Evolutionary conservation across 2,113 vertebrate species (phyloP), one percentile per base, ranked within the genome.

Genomic region (Fukomys damarensis): DNA sequence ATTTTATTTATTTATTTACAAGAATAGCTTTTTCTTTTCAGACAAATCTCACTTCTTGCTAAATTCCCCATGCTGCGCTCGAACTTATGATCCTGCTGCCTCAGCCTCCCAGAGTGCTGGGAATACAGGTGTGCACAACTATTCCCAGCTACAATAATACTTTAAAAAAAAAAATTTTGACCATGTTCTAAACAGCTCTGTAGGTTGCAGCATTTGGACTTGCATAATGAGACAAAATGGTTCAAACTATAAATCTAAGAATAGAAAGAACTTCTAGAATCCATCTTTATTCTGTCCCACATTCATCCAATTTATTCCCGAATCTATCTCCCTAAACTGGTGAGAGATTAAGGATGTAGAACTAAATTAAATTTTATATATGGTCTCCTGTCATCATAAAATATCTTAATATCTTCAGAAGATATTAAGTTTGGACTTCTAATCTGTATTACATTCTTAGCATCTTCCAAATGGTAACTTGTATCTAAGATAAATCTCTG

Each of bases 401-500:
- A 61, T 93, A 70, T 4, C n/a, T n/a, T n/a, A 30, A 26, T 86
- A 54, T n/a, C 32, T 72, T 93, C 49, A 80, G 82, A 93, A 88
- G 30, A 68, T 24, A 86, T 58, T 38, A 30, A 30, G 41, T 89
- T 94, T 79, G 54, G n/a, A 63, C 2, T 77, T 10, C 82, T 87
- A 70, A 84, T 65, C 26, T 91, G 0, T 84, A 70, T 79, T 83
- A 87, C 65, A 59, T 85, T 85, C 5, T 91, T 74, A 63, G 76
- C 70, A 35, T 74, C 70, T 85, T 89, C 66, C 30, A 95, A 87
- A 79, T 52, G 35, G 5, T 35, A 92, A 24, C 11, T 30, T 38
- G 74, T 22, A 65, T 10, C 84, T n/a, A 80, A 93, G 54, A 93
- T 76, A 93, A 93, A 86, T 56, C 61, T 58, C 38, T 46, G n/a